phyloP scores from a whole-genome alignment of 2,888 invertebrate species.

The Orchesella flavescens region DNA sequence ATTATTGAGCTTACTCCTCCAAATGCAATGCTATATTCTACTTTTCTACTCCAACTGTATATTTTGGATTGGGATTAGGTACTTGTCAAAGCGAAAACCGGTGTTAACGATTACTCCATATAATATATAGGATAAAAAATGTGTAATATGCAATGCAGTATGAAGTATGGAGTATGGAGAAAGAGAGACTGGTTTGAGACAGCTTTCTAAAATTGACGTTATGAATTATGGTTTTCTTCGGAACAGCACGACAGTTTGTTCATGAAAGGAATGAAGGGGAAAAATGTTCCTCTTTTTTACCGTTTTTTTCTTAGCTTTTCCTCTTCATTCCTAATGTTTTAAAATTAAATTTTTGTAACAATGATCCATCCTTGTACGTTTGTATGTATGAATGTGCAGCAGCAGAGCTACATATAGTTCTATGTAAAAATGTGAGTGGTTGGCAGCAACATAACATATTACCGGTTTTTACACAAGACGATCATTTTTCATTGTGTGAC shows the following conservation, averaged over 20 bases:
- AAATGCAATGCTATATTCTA: not conserved
- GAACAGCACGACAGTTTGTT: conserved; percentile 48
- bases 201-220: conserved; percentile 52
- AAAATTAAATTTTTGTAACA: conserved; percentile 38
- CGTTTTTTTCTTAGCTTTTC: not conserved
- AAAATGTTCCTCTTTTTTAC: conserved; percentile 13
- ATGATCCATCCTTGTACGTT: not conserved
- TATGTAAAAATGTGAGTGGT: not conserved
- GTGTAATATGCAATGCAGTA: conserved; percentile 3
- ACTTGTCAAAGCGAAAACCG: conserved; percentile 16
- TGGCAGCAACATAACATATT: not conserved
- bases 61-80: not conserved
- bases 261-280: conserved; percentile 41
- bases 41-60: not conserved
- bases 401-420: not conserved
- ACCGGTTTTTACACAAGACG: not conserved
- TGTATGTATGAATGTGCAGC: not conserved
- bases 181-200: conserved; percentile 35
- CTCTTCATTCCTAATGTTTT: conserved; percentile 14
- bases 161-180: conserved; percentile 10
- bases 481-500: conserved; percentile 24
- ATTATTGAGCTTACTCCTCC: not conserved
- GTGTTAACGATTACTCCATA: not conserved
- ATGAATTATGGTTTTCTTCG: conserved; percentile 57
- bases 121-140: not conserved